Base-by-base conservation (phyloP, 1,140 invertebrate genomes). In the Macrotrachela quadricornifera region DNA sequence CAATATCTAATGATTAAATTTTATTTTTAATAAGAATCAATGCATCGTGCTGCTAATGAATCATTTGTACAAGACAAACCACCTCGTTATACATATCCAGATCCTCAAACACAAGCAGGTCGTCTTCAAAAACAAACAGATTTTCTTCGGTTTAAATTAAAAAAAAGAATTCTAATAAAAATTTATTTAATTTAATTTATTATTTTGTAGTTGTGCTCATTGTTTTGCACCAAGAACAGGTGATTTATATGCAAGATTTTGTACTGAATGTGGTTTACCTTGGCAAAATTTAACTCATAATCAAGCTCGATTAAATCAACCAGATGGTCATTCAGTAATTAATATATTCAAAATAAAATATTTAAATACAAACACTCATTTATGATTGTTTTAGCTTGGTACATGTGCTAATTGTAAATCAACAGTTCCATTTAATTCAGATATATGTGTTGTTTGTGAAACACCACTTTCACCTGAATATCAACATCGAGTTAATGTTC, bases 401-500 rank as follows among this genome's bases (percentile, higher is more conserved):
- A 60, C 57, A 43, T 69, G 67, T 60, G 59, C 62, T 10, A 61
- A 62, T 56, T 69, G 67, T 55, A 61, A 63, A 46, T 64, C 65
- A 9, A 49, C 62, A 10, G 66, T 69, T n/a, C 67, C 67, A 21
- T 63, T 68, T 54, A 68, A 66, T 53, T 61, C 60, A 9, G 36
- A 56, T 11, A 61, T 59, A 6, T 69, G 67, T 60, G 58, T 68
- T 0, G 62, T 69, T 4, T 69, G 67, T 61, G 67, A 69, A 49
- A 63, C 63, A 37, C 65, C 65, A 1, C 64, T 69, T 43, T 59
- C 59, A n/a, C 58, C 57, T 15, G 64, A 68, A 55, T 61, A 64
- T 17, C 57, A 62, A 18, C 63, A 63, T 13, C 51, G 59, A 54
- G 57, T 63, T 17, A 59, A 51, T 43, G 37, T 53, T 30, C 46